Evolutionary conservation across 2,888 invertebrate species (phyloP).

Genomic region (Phania funesta): DNA sequence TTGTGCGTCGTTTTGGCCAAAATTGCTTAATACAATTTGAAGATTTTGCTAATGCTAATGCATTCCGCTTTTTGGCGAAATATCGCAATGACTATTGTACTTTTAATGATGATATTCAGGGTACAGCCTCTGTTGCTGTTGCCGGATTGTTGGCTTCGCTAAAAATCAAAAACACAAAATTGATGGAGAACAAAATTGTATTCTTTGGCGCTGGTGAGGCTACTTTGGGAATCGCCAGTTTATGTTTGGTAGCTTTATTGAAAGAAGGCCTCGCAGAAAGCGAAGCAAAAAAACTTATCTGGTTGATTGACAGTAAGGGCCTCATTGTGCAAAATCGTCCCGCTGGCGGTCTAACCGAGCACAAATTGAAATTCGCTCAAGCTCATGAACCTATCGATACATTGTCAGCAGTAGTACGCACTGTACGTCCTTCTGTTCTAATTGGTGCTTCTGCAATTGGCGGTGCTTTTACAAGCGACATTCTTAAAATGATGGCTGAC

Average conservation of each 20-base stretch:
- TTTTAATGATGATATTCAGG: constrained; percentile 99
- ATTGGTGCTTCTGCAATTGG: constrained; percentile 97
- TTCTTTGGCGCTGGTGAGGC: constrained; percentile 99
- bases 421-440: constrained; percentile 92
- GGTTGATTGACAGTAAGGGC: constrained; percentile 98
- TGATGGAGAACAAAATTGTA: constrained; percentile 92
- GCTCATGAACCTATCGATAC: constrained; percentile 87
- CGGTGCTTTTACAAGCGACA: constrained; percentile 93
- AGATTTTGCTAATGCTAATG: constrained; percentile 98
- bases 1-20: constrained; percentile 91
- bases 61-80: constrained; percentile 94
- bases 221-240: constrained; percentile 94
- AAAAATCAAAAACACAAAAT: constrained; percentile 88
- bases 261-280: constrained; percentile 88
- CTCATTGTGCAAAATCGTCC: constrained; percentile 94
- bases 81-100: constrained; percentile 95
- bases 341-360: constrained; percentile 88
- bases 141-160: constrained; percentile 95
- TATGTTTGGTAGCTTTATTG: constrained; percentile 96
- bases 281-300: constrained; percentile 91
- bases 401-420: constrained; percentile 89
- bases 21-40: constrained; percentile 96
- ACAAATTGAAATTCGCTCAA: constrained; percentile 92
- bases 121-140: constrained; percentile 97
- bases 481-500: constrained; percentile 92